Conservation (phyloP, 1,140 invertebrate genomes). For the Brachionus plicatilis region DNA sequence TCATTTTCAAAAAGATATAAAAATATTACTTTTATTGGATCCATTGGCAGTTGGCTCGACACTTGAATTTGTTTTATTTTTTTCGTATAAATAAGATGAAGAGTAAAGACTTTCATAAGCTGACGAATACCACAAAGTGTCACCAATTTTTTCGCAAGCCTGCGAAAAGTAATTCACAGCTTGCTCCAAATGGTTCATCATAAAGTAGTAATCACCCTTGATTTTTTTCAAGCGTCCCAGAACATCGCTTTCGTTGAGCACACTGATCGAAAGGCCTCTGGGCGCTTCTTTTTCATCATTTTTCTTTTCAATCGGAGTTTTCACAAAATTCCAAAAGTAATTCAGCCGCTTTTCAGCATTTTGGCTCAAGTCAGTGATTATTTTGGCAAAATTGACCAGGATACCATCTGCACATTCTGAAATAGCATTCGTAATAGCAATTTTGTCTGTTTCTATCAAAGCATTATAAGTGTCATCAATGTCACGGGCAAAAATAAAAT, state of each 20-base stretch:
- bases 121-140: not conserved
- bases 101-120: constrained; percentile 1
- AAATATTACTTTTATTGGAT: not conserved
- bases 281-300: not conserved
- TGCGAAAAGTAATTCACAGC: not conserved
- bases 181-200: not conserved
- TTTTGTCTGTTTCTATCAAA: not conserved
- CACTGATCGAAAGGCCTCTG: not conserved
- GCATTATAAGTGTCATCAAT: not conserved
- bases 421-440: not conserved
- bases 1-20: not conserved
- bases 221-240: constrained; percentile 22
- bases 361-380: not conserved
- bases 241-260: not conserved
- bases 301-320: not conserved
- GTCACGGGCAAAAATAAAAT: not conserved
- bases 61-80: not conserved
- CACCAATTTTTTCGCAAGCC: not conserved
- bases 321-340: not conserved
- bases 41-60: not conserved
- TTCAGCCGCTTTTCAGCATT: constrained; percentile 7
- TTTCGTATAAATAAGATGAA: not conserved
- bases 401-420: not conserved
- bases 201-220: constrained; percentile 16
- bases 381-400: not conserved